These are phyloP conservation scores for Saturnia pavonia DNA, from an alignment of 2,888 invertebrate species.

Conservation along the genomic window DNA sequence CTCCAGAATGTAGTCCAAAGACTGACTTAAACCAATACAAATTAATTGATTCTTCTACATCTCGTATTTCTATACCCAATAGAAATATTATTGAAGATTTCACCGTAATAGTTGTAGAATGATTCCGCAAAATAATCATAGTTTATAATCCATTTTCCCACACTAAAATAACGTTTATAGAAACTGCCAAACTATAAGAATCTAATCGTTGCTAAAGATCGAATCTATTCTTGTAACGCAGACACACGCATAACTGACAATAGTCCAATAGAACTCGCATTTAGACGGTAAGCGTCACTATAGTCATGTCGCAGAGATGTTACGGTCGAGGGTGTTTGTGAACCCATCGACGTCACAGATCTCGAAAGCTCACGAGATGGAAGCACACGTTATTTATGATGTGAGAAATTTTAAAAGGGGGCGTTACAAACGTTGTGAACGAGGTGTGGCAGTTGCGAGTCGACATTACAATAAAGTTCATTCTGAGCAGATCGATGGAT, in stretches of 20 bases:
- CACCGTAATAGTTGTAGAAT: too few relatives aligned
- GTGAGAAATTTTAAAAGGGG: background rate
- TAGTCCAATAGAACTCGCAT: background rate
- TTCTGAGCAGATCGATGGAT: background rate
- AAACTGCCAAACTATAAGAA: conserved; percentile 6
- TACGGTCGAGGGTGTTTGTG: background rate
- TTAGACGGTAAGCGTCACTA: background rate
- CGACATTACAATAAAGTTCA: conserved; percentile 8
- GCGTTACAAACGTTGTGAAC: conserved; percentile 13
- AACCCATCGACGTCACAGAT: background rate
- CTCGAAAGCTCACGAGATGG: background rate
- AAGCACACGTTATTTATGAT: background rate
- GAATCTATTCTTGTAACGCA: conserved; percentile 7
- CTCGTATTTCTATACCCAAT: background rate
- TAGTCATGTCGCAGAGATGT: background rate
- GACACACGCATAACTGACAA: conserved; percentile 6
- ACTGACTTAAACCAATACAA: background rate
- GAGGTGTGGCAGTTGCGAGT: conserved; percentile 4
- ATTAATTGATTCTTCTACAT: background rate
- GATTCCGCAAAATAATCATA: background rate
- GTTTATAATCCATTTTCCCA: background rate
- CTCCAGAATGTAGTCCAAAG: too few relatives aligned
- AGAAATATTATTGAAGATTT: background rate
- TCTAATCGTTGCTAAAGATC: conserved; percentile 10
- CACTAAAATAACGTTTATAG: background rate